These are phyloP conservation scores for Boloria selene DNA, from an alignment of 2,888 invertebrate genomes.

Conservation along the genomic window DNA sequence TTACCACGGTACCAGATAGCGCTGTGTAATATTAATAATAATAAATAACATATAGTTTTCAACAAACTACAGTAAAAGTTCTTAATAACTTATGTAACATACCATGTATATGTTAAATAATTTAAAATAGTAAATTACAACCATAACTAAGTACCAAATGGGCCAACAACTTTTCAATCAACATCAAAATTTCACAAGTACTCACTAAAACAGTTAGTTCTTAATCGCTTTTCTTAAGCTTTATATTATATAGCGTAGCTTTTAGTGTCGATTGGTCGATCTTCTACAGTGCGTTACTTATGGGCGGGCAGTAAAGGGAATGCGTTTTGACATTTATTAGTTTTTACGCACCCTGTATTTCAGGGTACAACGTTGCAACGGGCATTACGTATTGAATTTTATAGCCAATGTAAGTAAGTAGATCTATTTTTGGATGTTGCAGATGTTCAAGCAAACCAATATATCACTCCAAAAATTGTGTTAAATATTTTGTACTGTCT, in stretches of 20 bases:
- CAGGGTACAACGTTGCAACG: conserved; percentile 49
- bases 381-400: conserved; percentile 58
- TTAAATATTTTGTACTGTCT: conserved; percentile 34
- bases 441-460: conserved; percentile 52
- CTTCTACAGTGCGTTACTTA: conserved; percentile 44
- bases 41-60: too few species aligned
- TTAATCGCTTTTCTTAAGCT: too few species aligned
- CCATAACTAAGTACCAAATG: background rate
- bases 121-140: background rate
- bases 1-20: too few species aligned
- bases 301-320: conserved; percentile 48
- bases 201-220: too few species aligned
- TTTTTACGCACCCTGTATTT: conserved; percentile 64
- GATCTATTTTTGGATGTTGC: conserved; percentile 58
- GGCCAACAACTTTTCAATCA: too few species aligned
- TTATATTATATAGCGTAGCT: conserved; percentile 14
- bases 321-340: conserved; percentile 57
- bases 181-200: too few species aligned
- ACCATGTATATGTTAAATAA: background rate
- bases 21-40: too few species aligned
- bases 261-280: conserved; percentile 41
- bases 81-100: too few species aligned
- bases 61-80: too few species aligned
- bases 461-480: conserved; percentile 41
- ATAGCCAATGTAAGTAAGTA: conserved; percentile 55